phyloP scores from a whole-genome alignment of 2,113 vertebrate genomes.

The rabbit (Oryctolagus cuniculus) region mOryCun1.1 NC_091442.1:109852501-109853000 shows the following conservation, averaged over 20 bases:
- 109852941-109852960: not conserved
- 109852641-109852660: not conserved
- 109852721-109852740: not conserved
- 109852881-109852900: not conserved
- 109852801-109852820: not conserved
- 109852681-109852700: not conserved
- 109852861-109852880: fast-evolving
- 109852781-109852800: not conserved
- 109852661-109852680: not conserved
- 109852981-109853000: not conserved
- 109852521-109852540: not conserved
- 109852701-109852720: not conserved
- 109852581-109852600: not conserved
- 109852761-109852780: not conserved
- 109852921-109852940: not conserved
- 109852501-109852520: not conserved
- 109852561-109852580: not conserved
- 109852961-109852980: not conserved
- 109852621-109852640: not conserved
- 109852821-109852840: not conserved
- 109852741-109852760: not conserved
- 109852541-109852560: not conserved
- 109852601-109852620: not conserved
- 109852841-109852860: not conserved
- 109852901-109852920: not conserved